Evolutionary conservation across 2,888 invertebrate species (phyloP).

Genomic region (Dusona sp.): DNA sequence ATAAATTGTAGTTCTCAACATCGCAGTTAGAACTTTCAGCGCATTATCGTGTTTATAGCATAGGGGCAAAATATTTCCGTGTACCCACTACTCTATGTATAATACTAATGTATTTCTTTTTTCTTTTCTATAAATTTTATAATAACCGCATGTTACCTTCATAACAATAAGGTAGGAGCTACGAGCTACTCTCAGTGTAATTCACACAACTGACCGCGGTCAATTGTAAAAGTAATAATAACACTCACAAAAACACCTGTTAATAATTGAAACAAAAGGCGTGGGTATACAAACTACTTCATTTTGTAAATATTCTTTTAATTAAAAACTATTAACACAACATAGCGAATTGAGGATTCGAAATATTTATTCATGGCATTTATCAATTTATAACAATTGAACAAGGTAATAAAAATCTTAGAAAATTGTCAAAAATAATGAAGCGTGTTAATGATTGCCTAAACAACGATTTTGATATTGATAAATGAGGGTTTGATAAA

Average conservation of each 20-base stretch:
- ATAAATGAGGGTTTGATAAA: not conserved
- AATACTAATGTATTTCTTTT: not conserved
- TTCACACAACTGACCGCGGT: not conserved
- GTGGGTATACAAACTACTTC: not conserved
- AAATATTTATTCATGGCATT: not conserved
- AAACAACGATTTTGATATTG: not conserved
- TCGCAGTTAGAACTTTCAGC: not conserved
- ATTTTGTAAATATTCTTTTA: not conserved
- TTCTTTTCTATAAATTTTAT: slow-evolving; percentile 14
- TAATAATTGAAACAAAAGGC: slow-evolving; percentile 5
- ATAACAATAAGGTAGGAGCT: not conserved
- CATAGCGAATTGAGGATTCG: not conserved
- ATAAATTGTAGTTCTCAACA: slow-evolving; percentile 12
- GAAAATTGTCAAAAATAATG: not conserved
- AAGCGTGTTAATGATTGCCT: not conserved
- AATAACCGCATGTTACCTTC: slow-evolving; percentile 10
- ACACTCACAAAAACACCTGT: slow-evolving; percentile 3
- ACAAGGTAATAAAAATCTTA: not conserved
- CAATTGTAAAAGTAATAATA: not conserved
- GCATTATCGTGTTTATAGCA: slow-evolving; percentile 12
- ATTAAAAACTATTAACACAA: not conserved
- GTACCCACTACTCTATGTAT: not conserved
- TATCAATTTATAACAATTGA: not conserved
- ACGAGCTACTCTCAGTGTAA: not conserved
- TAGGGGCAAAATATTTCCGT: slow-evolving; percentile 3